Conservation (phyloP, 2,113 vertebrate genomes). For the Indicator indicator region DNA sequence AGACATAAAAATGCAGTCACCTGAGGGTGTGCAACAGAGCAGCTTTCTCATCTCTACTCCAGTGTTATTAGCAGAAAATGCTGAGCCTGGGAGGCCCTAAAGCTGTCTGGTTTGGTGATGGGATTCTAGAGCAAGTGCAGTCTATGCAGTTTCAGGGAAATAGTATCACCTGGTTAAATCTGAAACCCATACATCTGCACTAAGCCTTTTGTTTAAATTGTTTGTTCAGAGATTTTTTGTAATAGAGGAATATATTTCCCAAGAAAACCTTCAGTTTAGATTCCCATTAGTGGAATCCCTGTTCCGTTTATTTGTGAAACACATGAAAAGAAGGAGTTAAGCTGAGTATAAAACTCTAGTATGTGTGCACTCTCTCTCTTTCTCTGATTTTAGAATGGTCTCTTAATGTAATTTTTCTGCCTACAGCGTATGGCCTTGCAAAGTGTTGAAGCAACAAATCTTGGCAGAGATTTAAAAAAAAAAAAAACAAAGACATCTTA, state of each 20-base stretch:
- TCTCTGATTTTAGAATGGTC: not conserved
- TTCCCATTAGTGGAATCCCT: not conserved
- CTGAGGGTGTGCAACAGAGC: not conserved
- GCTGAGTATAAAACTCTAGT: not conserved
- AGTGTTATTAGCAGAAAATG: not conserved
- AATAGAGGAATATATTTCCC: not conserved
- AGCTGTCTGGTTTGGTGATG: not conserved
- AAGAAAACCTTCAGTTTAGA: not conserved
- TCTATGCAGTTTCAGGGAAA: not conserved
- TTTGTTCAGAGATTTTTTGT: conserved; percentile 23
- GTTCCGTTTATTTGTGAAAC: not conserved
- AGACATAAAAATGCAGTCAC: not conserved
- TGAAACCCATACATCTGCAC: not conserved
- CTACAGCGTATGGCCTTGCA: not conserved
- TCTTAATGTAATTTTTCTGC: conserved; percentile 7
- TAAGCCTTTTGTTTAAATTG: not conserved
- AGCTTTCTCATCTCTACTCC: not conserved
- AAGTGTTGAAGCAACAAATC: not conserved
- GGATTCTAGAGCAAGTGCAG: conserved; percentile 4
- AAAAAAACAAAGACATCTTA: not conserved
- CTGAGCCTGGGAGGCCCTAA: not conserved
- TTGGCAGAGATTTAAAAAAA: not conserved
- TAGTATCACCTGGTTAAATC: not conserved
- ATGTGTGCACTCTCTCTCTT: not conserved
- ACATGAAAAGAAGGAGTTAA: not conserved